Conservation (phyloP, 2,888 invertebrate genomes). For the Synergus japonicus region DNA sequence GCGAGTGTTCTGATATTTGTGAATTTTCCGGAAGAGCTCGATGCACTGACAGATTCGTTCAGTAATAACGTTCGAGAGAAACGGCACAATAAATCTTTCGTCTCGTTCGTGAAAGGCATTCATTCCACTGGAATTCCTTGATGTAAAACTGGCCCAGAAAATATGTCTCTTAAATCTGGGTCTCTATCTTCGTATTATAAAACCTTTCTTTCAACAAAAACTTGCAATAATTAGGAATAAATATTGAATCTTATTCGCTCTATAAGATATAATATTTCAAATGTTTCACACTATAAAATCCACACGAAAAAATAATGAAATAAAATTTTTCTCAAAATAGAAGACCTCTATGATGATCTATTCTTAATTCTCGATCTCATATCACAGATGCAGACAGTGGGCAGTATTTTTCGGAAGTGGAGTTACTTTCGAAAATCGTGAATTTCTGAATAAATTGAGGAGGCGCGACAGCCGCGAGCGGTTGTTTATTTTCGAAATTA, state of each 20-base stretch:
- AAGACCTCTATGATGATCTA: no score
- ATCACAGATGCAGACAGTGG: neutral
- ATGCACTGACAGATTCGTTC: slow-evolving; percentile 34
- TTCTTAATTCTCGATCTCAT: neutral
- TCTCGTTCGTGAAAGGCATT: slow-evolving; percentile 51
- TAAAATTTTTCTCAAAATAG: no score
- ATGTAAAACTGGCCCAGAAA: slow-evolving; percentile 45
- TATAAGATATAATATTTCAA: no score
- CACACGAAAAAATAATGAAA: no score
- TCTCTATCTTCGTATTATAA: neutral
- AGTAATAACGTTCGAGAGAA: slow-evolving; percentile 46
- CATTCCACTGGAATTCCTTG: slow-evolving; percentile 52
- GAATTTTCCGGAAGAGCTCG: slow-evolving; percentile 12
- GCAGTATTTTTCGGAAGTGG: neutral
- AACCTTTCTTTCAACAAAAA: neutral
- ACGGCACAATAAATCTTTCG: slow-evolving; percentile 56
- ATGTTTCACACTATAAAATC: no score
- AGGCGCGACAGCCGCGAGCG: slow-evolving; percentile 46
- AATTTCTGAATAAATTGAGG: neutral
- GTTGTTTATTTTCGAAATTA: slow-evolving; percentile 66
- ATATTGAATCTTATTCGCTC: neutral
- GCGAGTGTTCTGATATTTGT: neutral
- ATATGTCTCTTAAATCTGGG: slow-evolving; percentile 56
- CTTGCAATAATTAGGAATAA: neutral
- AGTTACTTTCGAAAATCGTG: neutral